Conservation (phyloP, 2,113 vertebrate genomes). For the Castor canadensis region DNA sequence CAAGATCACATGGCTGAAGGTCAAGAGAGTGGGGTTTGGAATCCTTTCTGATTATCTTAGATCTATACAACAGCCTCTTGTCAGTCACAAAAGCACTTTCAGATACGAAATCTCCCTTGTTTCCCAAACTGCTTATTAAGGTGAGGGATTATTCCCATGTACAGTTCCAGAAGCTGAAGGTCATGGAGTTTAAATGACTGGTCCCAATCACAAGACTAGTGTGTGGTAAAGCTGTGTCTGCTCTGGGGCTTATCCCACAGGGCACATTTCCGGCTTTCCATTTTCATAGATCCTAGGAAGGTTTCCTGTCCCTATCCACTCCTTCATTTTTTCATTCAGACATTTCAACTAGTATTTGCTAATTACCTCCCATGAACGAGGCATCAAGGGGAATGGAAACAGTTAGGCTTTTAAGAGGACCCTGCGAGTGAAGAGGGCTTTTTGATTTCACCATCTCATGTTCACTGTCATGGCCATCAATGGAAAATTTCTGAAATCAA, state of each 20-base stretch:
- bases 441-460: background rate
- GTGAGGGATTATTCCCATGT: background rate
- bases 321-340: background rate
- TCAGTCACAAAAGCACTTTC: slow-evolving; percentile 14
- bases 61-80: background rate
- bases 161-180: slow-evolving; percentile 23
- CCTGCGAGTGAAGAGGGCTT: background rate
- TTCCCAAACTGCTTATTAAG: slow-evolving; percentile 31
- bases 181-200: slow-evolving; percentile 28
- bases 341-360: background rate
- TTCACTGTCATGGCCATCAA: background rate
- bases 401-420: background rate
- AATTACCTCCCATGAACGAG: background rate
- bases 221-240: slow-evolving; percentile 1
- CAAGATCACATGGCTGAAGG: background rate
- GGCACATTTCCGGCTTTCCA: background rate
- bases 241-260: slow-evolving; percentile 26
- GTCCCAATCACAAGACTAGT: background rate
- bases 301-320: background rate
- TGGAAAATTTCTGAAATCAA: background rate
- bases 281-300: background rate
- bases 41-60: background rate
- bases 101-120: slow-evolving; percentile 13
- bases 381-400: background rate
- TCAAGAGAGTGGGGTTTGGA: background rate